These are phyloP conservation scores for Mycetomoellerius zeteki DNA, from an alignment of 1,140 invertebrate species.

Conservation along the genomic window DNA sequence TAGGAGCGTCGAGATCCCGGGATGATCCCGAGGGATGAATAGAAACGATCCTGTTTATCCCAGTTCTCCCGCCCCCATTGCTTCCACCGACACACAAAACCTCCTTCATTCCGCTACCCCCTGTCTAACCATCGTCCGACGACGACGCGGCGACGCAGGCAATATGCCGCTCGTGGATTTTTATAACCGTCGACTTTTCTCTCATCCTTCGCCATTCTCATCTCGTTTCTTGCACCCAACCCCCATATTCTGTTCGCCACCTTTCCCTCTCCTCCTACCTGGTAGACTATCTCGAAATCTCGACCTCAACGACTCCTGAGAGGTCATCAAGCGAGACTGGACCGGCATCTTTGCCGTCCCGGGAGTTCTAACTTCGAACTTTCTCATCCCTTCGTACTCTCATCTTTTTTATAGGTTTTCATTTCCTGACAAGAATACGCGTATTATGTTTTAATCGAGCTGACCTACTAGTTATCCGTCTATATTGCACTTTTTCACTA, in stretches of 20 bases:
- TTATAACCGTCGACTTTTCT: slow-evolving; percentile 53
- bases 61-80: neutral
- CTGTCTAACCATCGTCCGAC: neutral
- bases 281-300: slow-evolving; percentile 58
- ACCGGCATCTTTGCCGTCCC: slow-evolving; percentile 29
- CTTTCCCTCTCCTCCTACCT: slow-evolving; percentile 8
- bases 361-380: slow-evolving; percentile 39
- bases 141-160: slow-evolving; percentile 68
- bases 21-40: slow-evolving; percentile 82
- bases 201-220: slow-evolving; percentile 53
- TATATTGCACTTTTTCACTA: neutral
- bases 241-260: neutral
- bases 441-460: slow-evolving; percentile 29
- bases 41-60: slow-evolving; percentile 82
- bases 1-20: slow-evolving; percentile 65
- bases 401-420: slow-evolving; percentile 21
- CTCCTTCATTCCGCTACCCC: neutral
- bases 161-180: slow-evolving; percentile 66
- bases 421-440: neutral
- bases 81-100: neutral
- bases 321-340: slow-evolving; percentile 40
- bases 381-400: neutral
- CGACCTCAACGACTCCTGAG: slow-evolving; percentile 58
- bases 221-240: slow-evolving; percentile 16
- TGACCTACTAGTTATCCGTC: neutral